These are phyloP conservation scores for Parnassius apollo DNA, from an alignment of 2,888 invertebrate genomes.

Conservation along the genomic window DNA sequence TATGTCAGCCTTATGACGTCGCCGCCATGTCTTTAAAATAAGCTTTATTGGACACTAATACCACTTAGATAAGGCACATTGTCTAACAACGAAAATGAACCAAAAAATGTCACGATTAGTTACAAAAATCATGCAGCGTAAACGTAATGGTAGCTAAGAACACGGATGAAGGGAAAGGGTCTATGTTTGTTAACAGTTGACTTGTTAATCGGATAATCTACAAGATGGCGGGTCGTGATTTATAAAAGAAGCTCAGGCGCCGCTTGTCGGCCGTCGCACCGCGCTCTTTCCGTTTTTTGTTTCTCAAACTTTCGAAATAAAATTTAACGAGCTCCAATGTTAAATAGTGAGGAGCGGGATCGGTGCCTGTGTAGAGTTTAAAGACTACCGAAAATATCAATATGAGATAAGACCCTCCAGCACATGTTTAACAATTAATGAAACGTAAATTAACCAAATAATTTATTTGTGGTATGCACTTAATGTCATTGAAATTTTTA, in stretches of 20 bases:
- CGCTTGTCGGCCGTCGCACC: slow-evolving; percentile 46
- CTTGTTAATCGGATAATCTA: slow-evolving; percentile 72
- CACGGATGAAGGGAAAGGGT: slow-evolving; percentile 45
- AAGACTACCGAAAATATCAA: slow-evolving; percentile 21
- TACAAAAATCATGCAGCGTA: slow-evolving; percentile 53
- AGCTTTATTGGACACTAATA: neutral
- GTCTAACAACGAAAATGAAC: neutral
- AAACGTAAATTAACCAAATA: slow-evolving; percentile 12
- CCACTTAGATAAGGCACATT: slow-evolving; percentile 5
- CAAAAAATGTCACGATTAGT: slow-evolving; percentile 25
- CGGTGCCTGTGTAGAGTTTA: slow-evolving; percentile 12
- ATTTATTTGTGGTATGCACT: no score
- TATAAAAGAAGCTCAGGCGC: slow-evolving; percentile 66
- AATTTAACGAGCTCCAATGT: slow-evolving; percentile 28
- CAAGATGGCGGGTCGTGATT: slow-evolving; percentile 66
- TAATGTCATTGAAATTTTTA: no score
- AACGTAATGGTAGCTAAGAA: slow-evolving; percentile 57
- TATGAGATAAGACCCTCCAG: slow-evolving; percentile 14
- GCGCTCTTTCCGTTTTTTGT: slow-evolving; percentile 40
- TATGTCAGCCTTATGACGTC: slow-evolving; percentile 23
- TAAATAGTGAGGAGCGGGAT: slow-evolving; percentile 24
- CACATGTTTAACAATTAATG: slow-evolving; percentile 10
- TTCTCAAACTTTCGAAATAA: slow-evolving; percentile 53
- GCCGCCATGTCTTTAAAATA: slow-evolving; percentile 32
- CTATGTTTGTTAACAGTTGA: slow-evolving; percentile 62